Base-by-base conservation (phyloP, 2,888 invertebrate species). In the Philopedon plagiatum region DNA sequence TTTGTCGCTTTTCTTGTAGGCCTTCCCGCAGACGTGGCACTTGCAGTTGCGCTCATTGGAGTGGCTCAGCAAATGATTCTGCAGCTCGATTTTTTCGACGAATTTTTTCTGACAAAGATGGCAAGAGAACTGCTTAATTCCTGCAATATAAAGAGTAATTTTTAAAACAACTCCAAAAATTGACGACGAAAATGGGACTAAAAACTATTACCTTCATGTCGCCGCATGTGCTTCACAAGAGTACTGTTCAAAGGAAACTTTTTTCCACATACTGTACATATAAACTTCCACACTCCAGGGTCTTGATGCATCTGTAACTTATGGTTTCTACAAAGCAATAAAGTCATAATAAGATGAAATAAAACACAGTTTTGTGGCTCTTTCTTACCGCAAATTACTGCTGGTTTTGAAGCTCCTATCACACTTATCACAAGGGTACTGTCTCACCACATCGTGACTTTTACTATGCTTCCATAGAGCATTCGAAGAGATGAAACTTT, bases 21-120 rank as follows among this genome's bases (percentile, higher is more conserved):
- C 88, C 58, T 85, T 85, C 37, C 83, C 83, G 76, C 89, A 89
- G 75, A 88, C 86, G 13, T 86, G 81, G 78, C 89, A 89, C 57
- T 80, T 78, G 62, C 78, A 81, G 18, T 78, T 76, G 23, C 80
- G 75, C 5, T 80, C 80, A 32, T 79, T 78, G 5, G 82, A 80
- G 73, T 82, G 82, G 9, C 78, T 80, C 2, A 75, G 67, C 65
- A 80, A 76, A 58, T 82, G 82, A 21, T 76, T 75, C 29, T 78
- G 76, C 34, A 82, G 58, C 18, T 81, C 82, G 37, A 78, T 78
- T 57, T 78, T 79, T 44, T 79, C 79, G 0, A 81, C 77, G 58
- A 82, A 82, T 18, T 74, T 75, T 58, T 80, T 82, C 9, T 79
- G 64, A 60, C 82, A 82, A 11, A 82, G 74, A 37, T 81, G 78